Evolutionary conservation across 2,888 invertebrate genomes (phyloP).

Genomic region (Lasioglossum leucozonium): DNA sequence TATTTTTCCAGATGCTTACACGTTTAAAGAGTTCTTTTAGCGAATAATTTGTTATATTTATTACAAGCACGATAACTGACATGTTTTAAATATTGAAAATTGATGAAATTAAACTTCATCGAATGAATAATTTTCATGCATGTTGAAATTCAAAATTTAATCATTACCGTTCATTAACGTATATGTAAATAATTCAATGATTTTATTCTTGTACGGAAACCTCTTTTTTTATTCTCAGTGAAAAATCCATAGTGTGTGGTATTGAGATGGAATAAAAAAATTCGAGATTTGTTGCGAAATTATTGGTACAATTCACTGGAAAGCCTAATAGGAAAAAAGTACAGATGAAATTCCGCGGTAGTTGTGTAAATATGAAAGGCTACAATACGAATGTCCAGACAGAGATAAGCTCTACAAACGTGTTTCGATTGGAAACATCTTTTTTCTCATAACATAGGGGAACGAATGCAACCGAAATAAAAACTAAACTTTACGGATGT

Average conservation of each 20-base stretch:
- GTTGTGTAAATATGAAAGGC: neutral
- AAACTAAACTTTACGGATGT: neutral
- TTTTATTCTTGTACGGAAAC: neutral
- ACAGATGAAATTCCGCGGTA: neutral
- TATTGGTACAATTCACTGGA: neutral
- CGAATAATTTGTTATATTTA: neutral
- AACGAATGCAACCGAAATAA: neutral
- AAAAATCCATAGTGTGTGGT: neutral
- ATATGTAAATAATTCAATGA: neutral
- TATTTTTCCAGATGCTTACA: neutral
- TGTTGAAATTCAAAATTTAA: neutral
- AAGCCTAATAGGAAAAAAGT: neutral
- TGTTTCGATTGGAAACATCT: slow-evolving; percentile 6
- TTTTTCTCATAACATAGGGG: neutral
- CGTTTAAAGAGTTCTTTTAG: neutral
- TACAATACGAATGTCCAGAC: neutral
- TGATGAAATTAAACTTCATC: neutral
- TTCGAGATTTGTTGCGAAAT: neutral
- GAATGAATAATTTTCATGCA: neutral
- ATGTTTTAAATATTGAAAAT: neutral
- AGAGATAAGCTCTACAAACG: slow-evolving; percentile 5
- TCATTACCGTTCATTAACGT: neutral
- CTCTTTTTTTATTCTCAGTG: neutral
- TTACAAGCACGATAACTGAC: neutral
- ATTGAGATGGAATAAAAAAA: neutral